Evolutionary conservation across 2,113 vertebrate genomes (phyloP).

Genomic region (Petromus typicus): DNA sequence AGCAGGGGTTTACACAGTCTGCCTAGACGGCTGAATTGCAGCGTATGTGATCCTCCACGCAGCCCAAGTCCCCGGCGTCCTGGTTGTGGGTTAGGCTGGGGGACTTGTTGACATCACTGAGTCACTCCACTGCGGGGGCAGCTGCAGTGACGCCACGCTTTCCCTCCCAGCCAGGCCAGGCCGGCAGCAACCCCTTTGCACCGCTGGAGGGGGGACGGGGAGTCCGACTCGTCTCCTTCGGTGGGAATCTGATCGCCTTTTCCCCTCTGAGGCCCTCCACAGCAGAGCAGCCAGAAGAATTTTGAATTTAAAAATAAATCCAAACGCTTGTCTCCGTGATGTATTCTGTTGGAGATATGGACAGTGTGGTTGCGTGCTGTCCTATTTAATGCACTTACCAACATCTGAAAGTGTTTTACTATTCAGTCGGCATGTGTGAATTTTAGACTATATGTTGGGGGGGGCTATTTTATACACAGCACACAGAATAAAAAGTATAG

Average conservation of each 20-base stretch:
- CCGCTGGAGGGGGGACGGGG: constrained; percentile 13
- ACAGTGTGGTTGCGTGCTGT: background rate
- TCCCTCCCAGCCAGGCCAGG: constrained; percentile 56
- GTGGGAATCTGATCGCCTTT: constrained; percentile 75
- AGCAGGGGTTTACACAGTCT: no score
- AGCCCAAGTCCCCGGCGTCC: no score
- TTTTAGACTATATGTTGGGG: constrained; percentile 46
- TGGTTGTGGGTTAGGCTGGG: no score
- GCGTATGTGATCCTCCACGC: no score
- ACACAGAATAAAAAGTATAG: constrained; percentile 66
- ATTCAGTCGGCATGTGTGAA: background rate
- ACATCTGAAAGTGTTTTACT: constrained; percentile 1
- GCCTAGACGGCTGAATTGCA: no score
- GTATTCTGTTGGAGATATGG: constrained; percentile 19
- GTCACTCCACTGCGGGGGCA: background rate
- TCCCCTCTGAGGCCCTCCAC: constrained; percentile 59
- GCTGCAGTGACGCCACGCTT: constrained; percentile 34
- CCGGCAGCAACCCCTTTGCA: background rate
- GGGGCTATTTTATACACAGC: constrained; percentile 54
- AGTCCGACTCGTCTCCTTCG: constrained; percentile 67
- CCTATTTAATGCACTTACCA: background rate
- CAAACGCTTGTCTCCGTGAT: constrained; percentile 38
- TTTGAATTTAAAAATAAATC: constrained; percentile 48
- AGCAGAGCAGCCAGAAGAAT: constrained; percentile 26
- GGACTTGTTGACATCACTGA: constrained; percentile 18